Percentiles rank a stretch among this genome's conserved stretches.
Conservation (phyloP, 2,797 vertebrate genomes). For the Danio tinwini region DNA sequence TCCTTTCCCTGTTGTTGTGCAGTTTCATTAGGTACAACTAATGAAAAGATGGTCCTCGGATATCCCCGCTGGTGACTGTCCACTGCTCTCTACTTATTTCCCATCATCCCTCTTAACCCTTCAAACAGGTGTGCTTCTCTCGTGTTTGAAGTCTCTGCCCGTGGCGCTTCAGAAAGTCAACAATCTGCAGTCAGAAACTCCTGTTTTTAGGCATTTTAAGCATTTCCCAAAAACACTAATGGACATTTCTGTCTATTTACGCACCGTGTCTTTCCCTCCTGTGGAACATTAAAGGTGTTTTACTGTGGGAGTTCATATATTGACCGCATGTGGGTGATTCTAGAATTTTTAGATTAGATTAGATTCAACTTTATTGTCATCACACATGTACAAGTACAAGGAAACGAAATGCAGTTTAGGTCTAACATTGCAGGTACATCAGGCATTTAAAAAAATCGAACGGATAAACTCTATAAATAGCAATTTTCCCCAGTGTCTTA, state of each 20-base stretch:
- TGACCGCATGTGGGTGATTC: too few species aligned
- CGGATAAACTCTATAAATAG: too few species aligned
- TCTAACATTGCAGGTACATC: too few species aligned
- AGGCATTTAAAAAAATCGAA: too few species aligned
- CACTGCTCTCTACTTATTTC: slow-evolving; percentile 77
- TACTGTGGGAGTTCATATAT: too few species aligned
- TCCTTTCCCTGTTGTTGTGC: slow-evolving; percentile 76
- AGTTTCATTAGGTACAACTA: slow-evolving; percentile 84
- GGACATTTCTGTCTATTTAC: slow-evolving; percentile 3
- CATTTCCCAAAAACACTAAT: slow-evolving; percentile 42
- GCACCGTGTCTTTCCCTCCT: background rate
- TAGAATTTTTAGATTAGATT: too few species aligned
- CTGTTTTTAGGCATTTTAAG: slow-evolving; percentile 60
- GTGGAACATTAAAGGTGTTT: background rate
- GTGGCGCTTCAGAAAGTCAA: slow-evolving; percentile 53
- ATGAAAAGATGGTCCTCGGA: slow-evolving; percentile 82
- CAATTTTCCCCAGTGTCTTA: too few species aligned
- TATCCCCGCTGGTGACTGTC: slow-evolving; percentile 69
- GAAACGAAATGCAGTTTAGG: too few species aligned
- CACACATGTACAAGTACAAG: too few species aligned
- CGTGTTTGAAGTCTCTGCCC: slow-evolving; percentile 43
- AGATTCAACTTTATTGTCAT: too few species aligned
- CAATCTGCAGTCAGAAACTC: slow-evolving; percentile 53
- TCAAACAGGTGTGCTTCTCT: slow-evolving; percentile 64
- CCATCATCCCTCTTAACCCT: slow-evolving; percentile 62